Evolutionary conservation across 2,113 vertebrate genomes (phyloP).

Genomic region (Nibea albiflora): DNA sequence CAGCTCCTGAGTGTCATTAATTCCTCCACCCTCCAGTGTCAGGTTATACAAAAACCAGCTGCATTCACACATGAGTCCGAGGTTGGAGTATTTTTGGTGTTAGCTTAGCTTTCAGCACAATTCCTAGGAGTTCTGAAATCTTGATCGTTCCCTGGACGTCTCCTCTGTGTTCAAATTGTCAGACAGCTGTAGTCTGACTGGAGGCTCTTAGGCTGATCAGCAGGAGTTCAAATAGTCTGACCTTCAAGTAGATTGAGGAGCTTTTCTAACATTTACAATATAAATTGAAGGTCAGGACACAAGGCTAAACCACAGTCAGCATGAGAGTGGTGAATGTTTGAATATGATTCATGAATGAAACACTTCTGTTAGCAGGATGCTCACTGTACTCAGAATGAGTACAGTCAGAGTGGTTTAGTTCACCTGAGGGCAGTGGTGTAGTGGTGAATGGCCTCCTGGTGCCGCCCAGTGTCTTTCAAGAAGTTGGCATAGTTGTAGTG

Average conservation of each 20-base stretch:
- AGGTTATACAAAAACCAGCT: neutral
- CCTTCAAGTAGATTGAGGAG: neutral
- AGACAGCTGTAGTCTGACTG: neutral
- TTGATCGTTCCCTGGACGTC: no score
- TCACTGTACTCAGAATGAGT: neutral
- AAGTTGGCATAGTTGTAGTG: constrained; percentile 99
- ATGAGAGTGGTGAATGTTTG: neutral
- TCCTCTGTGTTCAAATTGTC: neutral
- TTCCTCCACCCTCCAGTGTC: neutral
- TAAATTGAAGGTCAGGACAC: neutral
- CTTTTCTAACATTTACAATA: neutral
- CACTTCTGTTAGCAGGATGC: neutral
- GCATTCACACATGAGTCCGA: neutral
- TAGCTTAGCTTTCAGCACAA: no score
- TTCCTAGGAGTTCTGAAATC: no score
- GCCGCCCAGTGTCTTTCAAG: constrained; percentile 92
- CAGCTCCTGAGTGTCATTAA: neutral
- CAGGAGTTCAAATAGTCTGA: neutral
- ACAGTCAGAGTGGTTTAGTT: neutral
- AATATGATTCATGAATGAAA: neutral
- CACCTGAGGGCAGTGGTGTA: constrained; percentile 91
- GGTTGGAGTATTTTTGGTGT: no score
- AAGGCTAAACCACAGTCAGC: neutral
- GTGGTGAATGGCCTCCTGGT: constrained; percentile 91
- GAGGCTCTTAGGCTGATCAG: neutral